Evolutionary conservation across 23 tunicate genomes (phyloP), one percentile per base, ranked within the genome.

Genomic region (Botrylloides violaceus): DNA sequence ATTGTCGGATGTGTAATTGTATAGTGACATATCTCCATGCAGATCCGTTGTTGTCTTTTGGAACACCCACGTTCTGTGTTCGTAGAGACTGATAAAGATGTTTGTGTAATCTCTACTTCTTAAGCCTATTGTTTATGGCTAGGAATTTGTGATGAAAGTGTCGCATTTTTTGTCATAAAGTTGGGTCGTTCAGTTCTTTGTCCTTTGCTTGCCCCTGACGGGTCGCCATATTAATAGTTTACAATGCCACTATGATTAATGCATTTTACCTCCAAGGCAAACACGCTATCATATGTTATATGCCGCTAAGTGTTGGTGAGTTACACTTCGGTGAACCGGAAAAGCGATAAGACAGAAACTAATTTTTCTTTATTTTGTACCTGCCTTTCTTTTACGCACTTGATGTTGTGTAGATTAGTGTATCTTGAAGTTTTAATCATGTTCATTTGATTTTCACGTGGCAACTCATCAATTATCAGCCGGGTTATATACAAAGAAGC

Each of bases 121-220:
- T 43, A 43, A 43, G 53, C 53, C 15, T 15, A 7, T 15, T 43
- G 53, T 43, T 43, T 43, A 43, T 43, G 53, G 12, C 15, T 43
- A 15, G 12, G 53, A 43, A 43, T 43, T 43, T 43, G 12, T 15
- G 53, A 43, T 43, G 53, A 7, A 7, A 9, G 53, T 43, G 53
- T 43, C 53, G 53, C 53, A 43, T 43, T 43, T n/a, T 43, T 43
- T 43, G 53, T 43, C 53, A 43, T 43, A 43, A 43, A 15, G 53
- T n/a, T 43, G 53, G 53, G 53, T 43, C 53, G 53, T 15, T 43
- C 53, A 43, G 15, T 9, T 43, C 53, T 43, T 43, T 43, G 53
- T 43, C 53, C 53, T 43, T 43, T 43, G 53, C 53, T 43, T 43
- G 53, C 53, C 53, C 53, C 53, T 43, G 53, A 43, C 53, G 15